Conservation (phyloP, 1,140 invertebrate species). For the Magallana angulata region DNA sequence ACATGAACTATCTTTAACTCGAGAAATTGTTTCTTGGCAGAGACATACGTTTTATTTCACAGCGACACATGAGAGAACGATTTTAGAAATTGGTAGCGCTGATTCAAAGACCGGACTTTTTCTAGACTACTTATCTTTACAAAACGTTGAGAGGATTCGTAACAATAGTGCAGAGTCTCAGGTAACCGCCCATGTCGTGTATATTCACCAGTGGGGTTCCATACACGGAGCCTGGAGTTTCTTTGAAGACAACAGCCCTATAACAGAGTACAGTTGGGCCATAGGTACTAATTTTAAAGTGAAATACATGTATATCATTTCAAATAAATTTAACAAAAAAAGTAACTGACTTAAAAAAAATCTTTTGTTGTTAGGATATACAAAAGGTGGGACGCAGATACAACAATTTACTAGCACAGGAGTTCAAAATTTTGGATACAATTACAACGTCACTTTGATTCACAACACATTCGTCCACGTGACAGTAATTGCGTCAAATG, state of each 20-base stretch:
- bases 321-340: conserved; percentile 23
- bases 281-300: conserved; percentile 55
- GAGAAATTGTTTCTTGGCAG: conserved; percentile 59
- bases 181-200: conserved; percentile 56
- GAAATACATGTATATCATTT: neutral
- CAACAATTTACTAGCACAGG: conserved; percentile 59
- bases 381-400: conserved; percentile 58
- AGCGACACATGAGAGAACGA: conserved; percentile 17
- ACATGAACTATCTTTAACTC: neutral
- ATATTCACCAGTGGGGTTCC: conserved; percentile 64
- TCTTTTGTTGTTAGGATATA: conserved; percentile 49
- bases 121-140: conserved; percentile 54
- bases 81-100: conserved; percentile 48
- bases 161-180: neutral
- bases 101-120: conserved; percentile 46
- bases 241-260: conserved; percentile 57
- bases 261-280: conserved; percentile 66
- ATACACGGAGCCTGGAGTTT: conserved; percentile 65
- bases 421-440: conserved; percentile 46
- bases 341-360: neutral
- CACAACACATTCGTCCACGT: conserved; percentile 56
- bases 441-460: conserved; percentile 47
- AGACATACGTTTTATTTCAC: conserved; percentile 58
- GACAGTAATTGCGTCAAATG: conserved; percentile 63
- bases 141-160: conserved; percentile 42